These are phyloP conservation scores for Bombus pyrosoma DNA, from an alignment of 1,140 invertebrate genomes.

Conservation along the genomic window DNA sequence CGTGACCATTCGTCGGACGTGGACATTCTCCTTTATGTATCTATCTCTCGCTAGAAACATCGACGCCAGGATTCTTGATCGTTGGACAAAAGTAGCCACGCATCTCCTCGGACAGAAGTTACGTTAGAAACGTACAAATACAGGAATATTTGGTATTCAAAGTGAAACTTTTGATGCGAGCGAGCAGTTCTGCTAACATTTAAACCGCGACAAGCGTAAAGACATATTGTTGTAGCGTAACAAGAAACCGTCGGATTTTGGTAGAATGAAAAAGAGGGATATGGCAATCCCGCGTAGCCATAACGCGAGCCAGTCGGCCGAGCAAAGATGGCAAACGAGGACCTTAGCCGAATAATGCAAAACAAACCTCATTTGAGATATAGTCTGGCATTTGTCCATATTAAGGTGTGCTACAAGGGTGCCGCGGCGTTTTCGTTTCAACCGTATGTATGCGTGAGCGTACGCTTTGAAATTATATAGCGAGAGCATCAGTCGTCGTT, in stretches of 20 bases:
- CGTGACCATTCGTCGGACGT: slow-evolving; percentile 1
- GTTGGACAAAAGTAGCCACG: background rate
- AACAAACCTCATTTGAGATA: slow-evolving; percentile 78
- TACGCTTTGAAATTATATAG: slow-evolving; percentile 77
- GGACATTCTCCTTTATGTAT: background rate
- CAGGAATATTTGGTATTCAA: background rate
- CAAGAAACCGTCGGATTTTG: slow-evolving; percentile 33
- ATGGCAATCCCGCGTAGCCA: slow-evolving; percentile 30
- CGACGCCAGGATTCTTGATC: background rate
- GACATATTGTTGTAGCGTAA: slow-evolving; percentile 9
- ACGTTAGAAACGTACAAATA: background rate
- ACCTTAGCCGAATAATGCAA: slow-evolving; percentile 80
- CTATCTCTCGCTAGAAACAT: background rate
- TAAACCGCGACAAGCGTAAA: slow-evolving; percentile 21
- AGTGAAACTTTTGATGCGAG: background rate
- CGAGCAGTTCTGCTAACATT: background rate
- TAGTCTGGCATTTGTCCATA: slow-evolving; percentile 79
- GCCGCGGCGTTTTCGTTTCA: slow-evolving; percentile 47
- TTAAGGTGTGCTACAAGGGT: slow-evolving; percentile 73
- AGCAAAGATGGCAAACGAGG: slow-evolving; percentile 77
- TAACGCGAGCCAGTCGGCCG: slow-evolving; percentile 53
- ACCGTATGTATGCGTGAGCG: slow-evolving; percentile 23
- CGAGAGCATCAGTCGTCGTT: slow-evolving; percentile 70
- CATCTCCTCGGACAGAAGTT: background rate
- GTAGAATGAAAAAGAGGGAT: slow-evolving; percentile 51